A percentile compares a stretch with the other conserved stretches of the same genome.
These are phyloP conservation scores for Rhagonycha fulva DNA, from an alignment of 2,888 invertebrate species.

Conservation along the genomic window DNA sequence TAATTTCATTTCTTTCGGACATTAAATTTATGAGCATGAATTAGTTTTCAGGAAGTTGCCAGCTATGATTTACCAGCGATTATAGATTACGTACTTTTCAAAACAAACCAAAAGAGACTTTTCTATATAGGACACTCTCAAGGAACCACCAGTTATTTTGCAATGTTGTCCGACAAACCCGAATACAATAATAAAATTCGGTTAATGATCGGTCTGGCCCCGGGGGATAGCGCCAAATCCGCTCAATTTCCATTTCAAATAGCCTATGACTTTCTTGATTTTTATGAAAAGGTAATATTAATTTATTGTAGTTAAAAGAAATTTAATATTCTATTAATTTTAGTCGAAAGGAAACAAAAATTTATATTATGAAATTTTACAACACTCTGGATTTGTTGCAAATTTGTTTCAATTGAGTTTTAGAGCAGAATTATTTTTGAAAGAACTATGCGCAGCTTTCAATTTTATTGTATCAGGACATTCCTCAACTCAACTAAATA, in stretches of 20 bases:
- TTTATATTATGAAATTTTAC: not conserved
- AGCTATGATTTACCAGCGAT: conserved; percentile 74
- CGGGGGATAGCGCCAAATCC: conserved; percentile 60
- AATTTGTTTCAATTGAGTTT: not conserved
- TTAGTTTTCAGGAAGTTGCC: conserved; percentile 80
- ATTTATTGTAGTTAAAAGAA: not conserved
- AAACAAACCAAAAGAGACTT: conserved; percentile 61
- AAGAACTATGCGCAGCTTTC: not conserved
- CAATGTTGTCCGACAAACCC: conserved; percentile 61
- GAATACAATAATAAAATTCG: conserved; percentile 64
- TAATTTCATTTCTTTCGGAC: no score
- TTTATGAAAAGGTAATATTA: not conserved
- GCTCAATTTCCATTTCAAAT: not conserved
- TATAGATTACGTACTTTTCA: conserved; percentile 66
- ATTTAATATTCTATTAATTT: not conserved
- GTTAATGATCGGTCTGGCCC: conserved; percentile 64
- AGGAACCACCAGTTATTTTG: conserved; percentile 65
- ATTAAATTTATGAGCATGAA: conserved; percentile 30
- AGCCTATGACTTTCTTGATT: not conserved
- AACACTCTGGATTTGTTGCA: not conserved
- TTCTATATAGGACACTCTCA: conserved; percentile 76
- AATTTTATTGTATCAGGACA: not conserved
- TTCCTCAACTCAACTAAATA: not conserved
- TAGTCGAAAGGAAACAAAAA: not conserved
- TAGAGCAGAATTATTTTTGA: not conserved